phyloP scores from a whole-genome alignment of 2,888 invertebrate species.

The Sericinus montela region DNA sequence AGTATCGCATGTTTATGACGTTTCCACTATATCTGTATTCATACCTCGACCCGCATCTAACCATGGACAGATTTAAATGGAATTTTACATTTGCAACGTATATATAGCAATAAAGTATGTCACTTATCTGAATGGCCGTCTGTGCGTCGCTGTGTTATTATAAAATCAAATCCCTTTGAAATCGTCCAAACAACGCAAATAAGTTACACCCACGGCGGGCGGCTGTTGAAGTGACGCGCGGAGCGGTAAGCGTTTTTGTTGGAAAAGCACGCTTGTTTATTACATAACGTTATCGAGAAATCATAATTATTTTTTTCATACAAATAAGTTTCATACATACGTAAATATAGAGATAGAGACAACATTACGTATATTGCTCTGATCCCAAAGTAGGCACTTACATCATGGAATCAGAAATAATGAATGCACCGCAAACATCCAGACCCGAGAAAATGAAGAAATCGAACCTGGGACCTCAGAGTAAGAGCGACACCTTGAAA shows the following conservation, averaged over 20 bases:
- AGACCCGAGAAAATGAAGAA: too few species aligned
- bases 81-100: constrained; percentile 29
- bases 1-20: constrained; percentile 6
- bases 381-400: too few species aligned
- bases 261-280: too few species aligned
- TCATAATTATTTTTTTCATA: too few species aligned
- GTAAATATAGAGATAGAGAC: too few species aligned
- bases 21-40: constrained; percentile 4
- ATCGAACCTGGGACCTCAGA: too few species aligned
- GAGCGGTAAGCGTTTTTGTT: not conserved
- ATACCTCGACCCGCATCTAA: not conserved
- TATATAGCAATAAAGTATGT: constrained; percentile 40
- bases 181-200: constrained; percentile 53
- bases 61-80: constrained; percentile 16
- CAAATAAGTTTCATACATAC: too few species aligned
- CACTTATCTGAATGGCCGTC: constrained; percentile 38
- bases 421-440: too few species aligned
- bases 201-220: constrained; percentile 24
- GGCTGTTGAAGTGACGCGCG: constrained; percentile 4
- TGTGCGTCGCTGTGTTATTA: constrained; percentile 40
- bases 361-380: too few species aligned
- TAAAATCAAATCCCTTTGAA: constrained; percentile 65
- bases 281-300: too few species aligned
- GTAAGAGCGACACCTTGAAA: too few species aligned
- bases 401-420: too few species aligned